Evolutionary conservation across 2,113 vertebrate genomes (phyloP).

Genomic region (Zeus faber): DNA sequence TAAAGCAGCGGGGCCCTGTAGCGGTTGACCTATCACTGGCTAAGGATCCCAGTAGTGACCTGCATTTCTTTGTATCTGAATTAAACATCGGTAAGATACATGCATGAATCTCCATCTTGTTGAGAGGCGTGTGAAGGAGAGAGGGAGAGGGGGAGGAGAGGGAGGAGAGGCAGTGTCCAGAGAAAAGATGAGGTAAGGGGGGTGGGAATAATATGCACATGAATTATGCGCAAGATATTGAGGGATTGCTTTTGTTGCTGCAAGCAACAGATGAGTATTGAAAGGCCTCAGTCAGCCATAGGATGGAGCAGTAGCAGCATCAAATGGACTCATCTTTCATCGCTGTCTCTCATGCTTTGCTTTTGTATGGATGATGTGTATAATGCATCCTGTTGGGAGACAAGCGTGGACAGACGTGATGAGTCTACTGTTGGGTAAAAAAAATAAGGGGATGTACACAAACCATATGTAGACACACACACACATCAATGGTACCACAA

Average conservation of each 20-base stretch:
- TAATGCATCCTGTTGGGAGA: slow-evolving; percentile 40
- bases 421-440: slow-evolving; percentile 20
- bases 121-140: too few species aligned
- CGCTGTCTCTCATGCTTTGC: slow-evolving; percentile 32
- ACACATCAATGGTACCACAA: too few species aligned
- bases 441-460: slow-evolving; percentile 5
- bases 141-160: too few species aligned
- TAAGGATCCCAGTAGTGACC: neutral
- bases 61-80: too few species aligned
- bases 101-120: too few species aligned
- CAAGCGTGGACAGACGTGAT: slow-evolving; percentile 17
- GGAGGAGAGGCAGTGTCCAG: too few species aligned
- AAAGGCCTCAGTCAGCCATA: slow-evolving; percentile 28
- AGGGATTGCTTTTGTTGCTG: slow-evolving; percentile 21
- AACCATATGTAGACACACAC: neutral
- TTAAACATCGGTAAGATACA: too few species aligned
- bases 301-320: slow-evolving; percentile 39
- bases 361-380: slow-evolving; percentile 48
- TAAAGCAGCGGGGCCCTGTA: neutral
- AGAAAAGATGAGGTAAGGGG: slow-evolving; percentile 7
- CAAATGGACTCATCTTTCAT: slow-evolving; percentile 49
- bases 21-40: neutral
- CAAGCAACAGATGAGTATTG: slow-evolving; percentile 14
- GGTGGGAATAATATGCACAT: slow-evolving; percentile 11
- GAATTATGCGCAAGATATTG: slow-evolving; percentile 27